Evolutionary conservation across 2,113 vertebrate genomes (phyloP), one percentile per base, ranked within the genome.

Genomic region (Ellobius talpinus): DNA sequence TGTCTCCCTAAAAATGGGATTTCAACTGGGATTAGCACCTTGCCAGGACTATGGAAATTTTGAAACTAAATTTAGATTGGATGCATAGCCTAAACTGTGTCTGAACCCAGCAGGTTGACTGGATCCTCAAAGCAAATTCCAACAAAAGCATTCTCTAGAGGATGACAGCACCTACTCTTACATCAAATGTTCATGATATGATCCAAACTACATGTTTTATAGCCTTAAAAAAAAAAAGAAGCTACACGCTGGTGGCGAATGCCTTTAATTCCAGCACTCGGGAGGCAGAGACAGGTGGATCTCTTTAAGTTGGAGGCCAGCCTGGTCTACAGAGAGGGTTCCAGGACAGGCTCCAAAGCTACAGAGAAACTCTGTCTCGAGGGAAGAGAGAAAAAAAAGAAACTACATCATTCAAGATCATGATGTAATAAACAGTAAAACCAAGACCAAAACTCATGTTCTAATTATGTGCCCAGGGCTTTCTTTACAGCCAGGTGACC

Each of bases 41-140:
- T 63, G 39, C 19, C 31, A 87, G 45, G 65, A 87, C 45, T 47
- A 66, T 45, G 33, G 70, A 91, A 61, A 26, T 50, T 82, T 39
- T 87, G 76, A 94, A 87, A 92, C 14, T 24, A 70, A 93, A 89
- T 0, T 65, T 21, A 47, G 82, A 76, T 10, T 91, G 58, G 31
- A 76, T 55, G 16, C 87, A 95, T 0, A 89, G 39, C 14, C 42
- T 39, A 74, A 23, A 68, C 73, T 68, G 29, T 72, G 70, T 42
- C 7, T 91, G 73, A 79, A 91, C 24, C 45, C 74, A 87, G 86
- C 16, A 77, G 29, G 61, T 1, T 87, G 89, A 79, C 0, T 92
- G 33, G 42, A 36, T 81, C 42, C 77, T 95, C 84, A 86, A 93
- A 93, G 82, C 7, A 95, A 96, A 91, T 33, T 88, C 87, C 72